phyloP scores from a whole-genome alignment of 2,888 invertebrate species.

The Pammene aurita region DNA sequence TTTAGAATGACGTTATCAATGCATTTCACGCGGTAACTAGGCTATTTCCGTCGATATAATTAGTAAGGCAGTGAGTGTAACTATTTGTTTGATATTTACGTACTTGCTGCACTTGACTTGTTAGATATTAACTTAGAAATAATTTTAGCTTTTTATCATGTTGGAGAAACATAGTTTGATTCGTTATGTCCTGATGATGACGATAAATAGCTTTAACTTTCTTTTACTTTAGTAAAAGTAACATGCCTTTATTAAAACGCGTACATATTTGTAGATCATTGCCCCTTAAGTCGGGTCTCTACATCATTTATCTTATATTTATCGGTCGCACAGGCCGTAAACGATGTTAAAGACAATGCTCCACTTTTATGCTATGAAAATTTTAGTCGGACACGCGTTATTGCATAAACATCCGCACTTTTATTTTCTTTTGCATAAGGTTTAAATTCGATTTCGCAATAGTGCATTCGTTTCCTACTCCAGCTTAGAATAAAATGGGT shows the following conservation, averaged over 20 bases:
- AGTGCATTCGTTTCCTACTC: neutral
- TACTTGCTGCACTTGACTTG: neutral
- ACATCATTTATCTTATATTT: slow-evolving; percentile 3
- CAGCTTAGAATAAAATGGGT: slow-evolving; percentile 3
- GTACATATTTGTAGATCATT: neutral
- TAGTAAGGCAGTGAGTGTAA: neutral
- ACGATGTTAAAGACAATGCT: slow-evolving; percentile 20
- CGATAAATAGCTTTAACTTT: too few relatives aligned
- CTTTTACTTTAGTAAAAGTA: neutral
- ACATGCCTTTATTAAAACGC: too few relatives aligned
- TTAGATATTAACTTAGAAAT: too few relatives aligned
- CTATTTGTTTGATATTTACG: neutral
- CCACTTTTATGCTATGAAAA: neutral
- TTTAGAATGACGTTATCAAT: slow-evolving; percentile 22
- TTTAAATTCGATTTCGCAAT: neutral
- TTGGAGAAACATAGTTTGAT: too few relatives aligned
- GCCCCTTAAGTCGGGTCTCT: neutral
- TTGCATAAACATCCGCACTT: neutral
- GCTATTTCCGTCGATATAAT: slow-evolving; percentile 13
- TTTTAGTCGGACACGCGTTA: too few relatives aligned
- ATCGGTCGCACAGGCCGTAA: slow-evolving; percentile 18
- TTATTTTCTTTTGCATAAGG: neutral
- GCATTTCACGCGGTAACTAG: slow-evolving; percentile 19
- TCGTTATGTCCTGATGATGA: too few relatives aligned
- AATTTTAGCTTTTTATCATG: too few relatives aligned